These are phyloP conservation scores for Procavia capensis DNA, from an alignment of 2,113 vertebrate species.

Conservation along the genomic window DNA sequence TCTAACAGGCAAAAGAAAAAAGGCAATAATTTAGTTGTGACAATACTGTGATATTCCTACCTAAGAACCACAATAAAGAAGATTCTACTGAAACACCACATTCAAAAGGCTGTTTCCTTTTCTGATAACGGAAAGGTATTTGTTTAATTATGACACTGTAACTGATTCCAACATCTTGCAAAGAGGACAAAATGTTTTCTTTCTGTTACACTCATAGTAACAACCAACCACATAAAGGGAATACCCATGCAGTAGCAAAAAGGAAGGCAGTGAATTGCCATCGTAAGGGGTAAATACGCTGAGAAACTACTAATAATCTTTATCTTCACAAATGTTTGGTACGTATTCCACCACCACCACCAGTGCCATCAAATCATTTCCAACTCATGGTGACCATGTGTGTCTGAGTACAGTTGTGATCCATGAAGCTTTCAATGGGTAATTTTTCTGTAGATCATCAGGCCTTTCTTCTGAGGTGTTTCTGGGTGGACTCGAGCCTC, in stretches of 20 bases:
- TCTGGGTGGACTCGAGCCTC: not conserved
- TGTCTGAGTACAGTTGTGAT: not conserved
- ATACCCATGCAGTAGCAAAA: not conserved
- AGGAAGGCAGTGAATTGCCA: not conserved
- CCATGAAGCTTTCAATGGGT: not conserved
- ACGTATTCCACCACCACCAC: not conserved
- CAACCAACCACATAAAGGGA: not conserved
- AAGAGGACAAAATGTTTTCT: not conserved
- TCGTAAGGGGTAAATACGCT: not conserved
- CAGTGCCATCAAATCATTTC: not conserved
- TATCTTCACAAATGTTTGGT: not conserved
- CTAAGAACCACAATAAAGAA: constrained; percentile 29
- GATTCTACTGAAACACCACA: constrained; percentile 40
- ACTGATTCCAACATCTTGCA: not conserved
- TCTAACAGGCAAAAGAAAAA: constrained; percentile 65
- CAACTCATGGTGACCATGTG: not conserved
- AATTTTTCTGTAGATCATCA: not conserved
- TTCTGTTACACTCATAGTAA: not conserved
- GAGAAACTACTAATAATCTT: not conserved
- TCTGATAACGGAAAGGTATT: constrained; percentile 9
- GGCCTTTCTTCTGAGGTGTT: not conserved
- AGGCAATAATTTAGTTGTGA: constrained; percentile 67
- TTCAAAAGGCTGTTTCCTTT: constrained; percentile 38
- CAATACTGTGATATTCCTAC: constrained; percentile 59
- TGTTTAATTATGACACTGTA: not conserved